A percentile compares a stretch with the other conserved stretches of the same genome.
Conservation (phyloP, 2,888 invertebrate genomes). For the Rapana venosa region DNA sequence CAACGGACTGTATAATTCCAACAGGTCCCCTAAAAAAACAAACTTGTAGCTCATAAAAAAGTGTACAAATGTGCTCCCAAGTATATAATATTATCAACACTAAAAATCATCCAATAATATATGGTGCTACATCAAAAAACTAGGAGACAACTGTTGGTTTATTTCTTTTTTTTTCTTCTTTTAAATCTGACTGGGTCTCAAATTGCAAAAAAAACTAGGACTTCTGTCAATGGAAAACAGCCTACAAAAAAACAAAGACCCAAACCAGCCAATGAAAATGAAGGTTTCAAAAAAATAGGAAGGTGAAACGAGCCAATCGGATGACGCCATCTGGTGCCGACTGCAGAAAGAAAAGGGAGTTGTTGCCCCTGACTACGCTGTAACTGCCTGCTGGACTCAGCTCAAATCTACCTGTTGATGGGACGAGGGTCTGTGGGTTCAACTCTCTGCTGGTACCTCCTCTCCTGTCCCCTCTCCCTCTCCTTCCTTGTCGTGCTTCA, state of each 20-base stretch:
- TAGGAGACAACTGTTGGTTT: background rate
- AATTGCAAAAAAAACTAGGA: background rate
- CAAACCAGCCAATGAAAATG: background rate
- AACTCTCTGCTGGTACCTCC: constrained; percentile 45
- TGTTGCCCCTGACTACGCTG: constrained; percentile 29
- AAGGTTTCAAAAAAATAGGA: background rate
- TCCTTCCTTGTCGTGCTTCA: constrained; percentile 49
- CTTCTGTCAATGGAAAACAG: background rate
- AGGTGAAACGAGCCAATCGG: background rate
- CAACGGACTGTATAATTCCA: background rate
- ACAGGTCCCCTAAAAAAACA: background rate
- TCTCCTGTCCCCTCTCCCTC: constrained; percentile 45
- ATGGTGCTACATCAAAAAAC: background rate
- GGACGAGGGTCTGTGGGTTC: constrained; percentile 38
- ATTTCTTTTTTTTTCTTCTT: too few species aligned
- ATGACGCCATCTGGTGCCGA: background rate
- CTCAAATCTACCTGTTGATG: background rate
- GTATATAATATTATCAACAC: background rate
- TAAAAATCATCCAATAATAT: too few species aligned
- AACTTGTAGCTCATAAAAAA: background rate
- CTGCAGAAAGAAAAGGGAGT: constrained; percentile 5
- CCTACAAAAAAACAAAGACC: background rate
- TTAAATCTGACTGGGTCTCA: background rate
- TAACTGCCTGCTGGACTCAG: background rate
- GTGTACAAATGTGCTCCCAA: constrained; percentile 5